Percentiles rank a stretch among this genome's conserved stretches.
phyloP scores from a whole-genome alignment of 2,797 vertebrate species.

The Synanceia verrucosa region DNA sequence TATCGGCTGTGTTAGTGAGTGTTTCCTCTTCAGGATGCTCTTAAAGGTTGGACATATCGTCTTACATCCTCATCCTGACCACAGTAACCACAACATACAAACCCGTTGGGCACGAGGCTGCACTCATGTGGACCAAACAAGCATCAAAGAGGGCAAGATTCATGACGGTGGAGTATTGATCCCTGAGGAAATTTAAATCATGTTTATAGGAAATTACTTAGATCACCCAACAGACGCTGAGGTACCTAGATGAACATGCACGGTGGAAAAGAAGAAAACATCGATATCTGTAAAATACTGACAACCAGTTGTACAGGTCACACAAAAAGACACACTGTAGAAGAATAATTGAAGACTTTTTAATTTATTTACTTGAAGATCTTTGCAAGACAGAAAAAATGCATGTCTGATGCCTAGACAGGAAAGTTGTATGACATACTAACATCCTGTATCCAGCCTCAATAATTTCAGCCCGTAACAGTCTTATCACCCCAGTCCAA shows the following conservation, averaged over 20 bases:
- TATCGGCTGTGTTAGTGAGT: constrained; percentile 30
- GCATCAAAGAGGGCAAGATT: constrained; percentile 42
- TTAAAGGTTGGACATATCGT: constrained; percentile 50
- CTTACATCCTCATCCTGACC: constrained; percentile 59
- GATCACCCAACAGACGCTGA: constrained; percentile 1
- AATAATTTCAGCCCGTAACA: constrained; percentile 10
- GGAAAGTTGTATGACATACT: not conserved
- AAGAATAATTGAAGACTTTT: not conserved
- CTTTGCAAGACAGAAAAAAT: not conserved
- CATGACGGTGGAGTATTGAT: constrained; percentile 49
- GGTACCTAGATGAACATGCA: not conserved
- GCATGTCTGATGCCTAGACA: not conserved
- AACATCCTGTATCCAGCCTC: not conserved
- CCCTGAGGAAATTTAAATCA: constrained; percentile 59
- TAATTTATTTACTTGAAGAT: constrained; percentile 5
- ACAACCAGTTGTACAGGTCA: not conserved
- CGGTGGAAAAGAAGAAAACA: not conserved
- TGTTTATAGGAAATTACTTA: constrained; percentile 55
- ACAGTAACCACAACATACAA: constrained; percentile 55
- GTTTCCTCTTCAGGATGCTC: constrained; percentile 58
- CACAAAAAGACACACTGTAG: not conserved
- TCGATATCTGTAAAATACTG: constrained; percentile 5
- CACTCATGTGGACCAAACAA: constrained; percentile 14
- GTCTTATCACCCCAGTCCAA: constrained; percentile 29
- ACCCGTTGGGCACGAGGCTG: constrained; percentile 20